Evolutionary conservation across 2,113 vertebrate species (phyloP).

Genomic region (Podarcis raffonei): DNA sequence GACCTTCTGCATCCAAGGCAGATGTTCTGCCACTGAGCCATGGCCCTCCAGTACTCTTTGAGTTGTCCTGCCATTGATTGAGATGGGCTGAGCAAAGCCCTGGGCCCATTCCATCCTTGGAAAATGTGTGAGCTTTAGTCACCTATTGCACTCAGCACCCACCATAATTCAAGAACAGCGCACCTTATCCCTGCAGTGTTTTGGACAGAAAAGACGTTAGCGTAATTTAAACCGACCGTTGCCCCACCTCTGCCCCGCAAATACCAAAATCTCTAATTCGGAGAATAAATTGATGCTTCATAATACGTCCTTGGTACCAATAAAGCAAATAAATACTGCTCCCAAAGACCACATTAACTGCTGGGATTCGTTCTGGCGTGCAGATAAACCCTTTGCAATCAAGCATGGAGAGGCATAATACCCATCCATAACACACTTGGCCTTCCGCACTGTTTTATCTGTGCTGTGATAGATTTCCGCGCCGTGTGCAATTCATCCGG

Average conservation of each 20-base stretch:
- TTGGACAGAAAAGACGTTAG: background rate
- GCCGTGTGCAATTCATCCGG: slow-evolving; percentile 51
- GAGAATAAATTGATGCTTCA: slow-evolving; percentile 66
- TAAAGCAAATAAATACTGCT: slow-evolving; percentile 67
- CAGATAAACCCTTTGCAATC: slow-evolving; percentile 62
- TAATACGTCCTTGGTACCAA: slow-evolving; percentile 62
- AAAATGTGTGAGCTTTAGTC: background rate
- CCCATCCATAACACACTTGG: slow-evolving; percentile 52
- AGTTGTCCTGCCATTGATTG: too few species aligned
- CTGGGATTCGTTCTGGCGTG: slow-evolving; percentile 59
- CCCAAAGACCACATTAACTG: slow-evolving; percentile 58
- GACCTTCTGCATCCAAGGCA: too few species aligned
- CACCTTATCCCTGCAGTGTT: background rate
- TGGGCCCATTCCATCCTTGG: background rate
- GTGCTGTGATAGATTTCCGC: slow-evolving; percentile 9
- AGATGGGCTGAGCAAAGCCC: background rate
- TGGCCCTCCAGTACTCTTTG: background rate
- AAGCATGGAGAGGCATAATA: slow-evolving; percentile 60
- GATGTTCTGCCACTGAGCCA: too few species aligned
- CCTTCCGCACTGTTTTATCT: slow-evolving; percentile 60
- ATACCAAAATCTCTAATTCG: slow-evolving; percentile 43
- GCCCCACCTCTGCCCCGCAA: slow-evolving; percentile 21
- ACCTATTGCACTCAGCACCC: background rate
- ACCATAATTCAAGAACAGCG: background rate
- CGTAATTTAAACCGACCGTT: background rate